Evolutionary conservation across 2,797 vertebrate genomes (phyloP).

Genomic region (Florisuga fusca): DNA sequence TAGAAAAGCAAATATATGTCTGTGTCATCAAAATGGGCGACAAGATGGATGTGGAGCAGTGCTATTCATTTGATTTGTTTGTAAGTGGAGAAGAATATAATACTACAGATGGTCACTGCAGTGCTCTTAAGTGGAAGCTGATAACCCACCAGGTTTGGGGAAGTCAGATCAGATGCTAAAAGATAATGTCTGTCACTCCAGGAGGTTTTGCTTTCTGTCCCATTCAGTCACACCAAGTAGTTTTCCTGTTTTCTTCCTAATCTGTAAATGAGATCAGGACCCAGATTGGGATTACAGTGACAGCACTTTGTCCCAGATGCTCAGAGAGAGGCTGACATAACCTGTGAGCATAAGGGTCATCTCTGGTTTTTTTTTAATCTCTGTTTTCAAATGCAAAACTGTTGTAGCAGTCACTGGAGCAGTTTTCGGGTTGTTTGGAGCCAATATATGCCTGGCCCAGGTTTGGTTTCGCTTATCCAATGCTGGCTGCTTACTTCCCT

Average conservation of each 20-base stretch:
- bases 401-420: not conserved
- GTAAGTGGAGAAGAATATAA: not conserved
- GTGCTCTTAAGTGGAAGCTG: not conserved
- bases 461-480: not conserved
- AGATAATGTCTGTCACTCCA: fast-evolving
- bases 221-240: not conserved
- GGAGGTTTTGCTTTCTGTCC: not conserved
- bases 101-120: fast-evolving
- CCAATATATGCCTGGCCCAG: not conserved
- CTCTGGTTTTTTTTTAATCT: not conserved
- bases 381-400: not conserved
- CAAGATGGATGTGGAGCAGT: not conserved
- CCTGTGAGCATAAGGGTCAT: not conserved
- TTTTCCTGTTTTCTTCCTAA: not conserved
- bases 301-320: not conserved
- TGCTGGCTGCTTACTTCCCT: not conserved
- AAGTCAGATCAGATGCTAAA: not conserved
- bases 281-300: not conserved
- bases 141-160: not conserved
- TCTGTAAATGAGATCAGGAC: not conserved
- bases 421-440: not conserved
- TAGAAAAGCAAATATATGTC: not conserved
- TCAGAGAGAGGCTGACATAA: not conserved
- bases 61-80: not conserved
- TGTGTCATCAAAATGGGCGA: not conserved